These are phyloP conservation scores for Zaprionus africanus DNA, from an alignment of 1,140 invertebrate species.

Conservation along the genomic window DNA sequence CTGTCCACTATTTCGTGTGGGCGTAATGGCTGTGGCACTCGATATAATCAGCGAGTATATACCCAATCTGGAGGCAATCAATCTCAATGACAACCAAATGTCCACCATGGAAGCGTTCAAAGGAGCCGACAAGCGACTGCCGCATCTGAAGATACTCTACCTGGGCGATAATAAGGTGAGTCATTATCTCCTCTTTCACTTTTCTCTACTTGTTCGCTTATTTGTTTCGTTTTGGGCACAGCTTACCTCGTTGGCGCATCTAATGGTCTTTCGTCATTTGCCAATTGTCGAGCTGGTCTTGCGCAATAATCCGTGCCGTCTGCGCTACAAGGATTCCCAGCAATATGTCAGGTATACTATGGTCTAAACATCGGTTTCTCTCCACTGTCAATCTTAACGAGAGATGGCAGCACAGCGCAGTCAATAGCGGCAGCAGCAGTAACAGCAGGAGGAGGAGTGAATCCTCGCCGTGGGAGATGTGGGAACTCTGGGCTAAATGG, in stretches of 20 bases:
- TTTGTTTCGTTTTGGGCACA: slow-evolving; percentile 83
- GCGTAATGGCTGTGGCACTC: slow-evolving; percentile 90
- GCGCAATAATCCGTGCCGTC: slow-evolving; percentile 92
- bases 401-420: slow-evolving; percentile 13
- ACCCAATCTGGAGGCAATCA: slow-evolving; percentile 91
- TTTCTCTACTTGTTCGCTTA: slow-evolving; percentile 3
- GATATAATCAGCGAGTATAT: slow-evolving; percentile 93
- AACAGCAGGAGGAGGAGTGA: not conserved
- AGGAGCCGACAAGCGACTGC: slow-evolving; percentile 87
- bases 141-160: slow-evolving; percentile 91
- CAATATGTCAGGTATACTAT: slow-evolving; percentile 93
- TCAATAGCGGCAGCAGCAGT: not conserved
- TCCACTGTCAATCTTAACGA: slow-evolving; percentile 18
- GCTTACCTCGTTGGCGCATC: slow-evolving; percentile 89
- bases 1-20: slow-evolving; percentile 89
- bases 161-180: slow-evolving; percentile 93
- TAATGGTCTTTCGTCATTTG: slow-evolving; percentile 89
- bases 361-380: slow-evolving; percentile 38
- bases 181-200: not conserved
- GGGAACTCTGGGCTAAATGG: not conserved
- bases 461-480: not conserved
- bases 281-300: slow-evolving; percentile 90
- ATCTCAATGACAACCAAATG: slow-evolving; percentile 93
- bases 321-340: slow-evolving; percentile 90
- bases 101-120: slow-evolving; percentile 88